phyloP scores from a whole-genome alignment of 2,888 invertebrate genomes.

The Pristionchus japonicus region DNA sequence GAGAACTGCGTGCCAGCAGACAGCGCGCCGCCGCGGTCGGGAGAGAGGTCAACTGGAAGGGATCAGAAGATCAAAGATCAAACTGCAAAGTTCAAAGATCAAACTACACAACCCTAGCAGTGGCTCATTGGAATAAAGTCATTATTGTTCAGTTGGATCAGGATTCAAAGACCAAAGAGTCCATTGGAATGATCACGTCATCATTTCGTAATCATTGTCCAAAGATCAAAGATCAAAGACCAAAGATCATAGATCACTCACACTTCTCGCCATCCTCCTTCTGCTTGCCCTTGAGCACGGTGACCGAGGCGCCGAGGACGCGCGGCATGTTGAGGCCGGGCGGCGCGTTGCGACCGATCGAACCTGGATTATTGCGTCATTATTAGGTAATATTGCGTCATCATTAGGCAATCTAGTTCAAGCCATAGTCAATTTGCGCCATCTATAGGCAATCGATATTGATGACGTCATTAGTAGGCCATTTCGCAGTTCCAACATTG shows the following conservation, averaged over 20 bases:
- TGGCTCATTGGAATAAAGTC: not conserved
- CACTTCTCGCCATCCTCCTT: constrained; percentile 19
- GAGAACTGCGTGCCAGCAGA: not conserved
- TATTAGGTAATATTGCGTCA: too few relatives aligned
- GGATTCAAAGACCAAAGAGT: too few relatives aligned
- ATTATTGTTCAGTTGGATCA: too few relatives aligned
- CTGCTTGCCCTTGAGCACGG: not conserved
- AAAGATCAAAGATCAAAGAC: not conserved
- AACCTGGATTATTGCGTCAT: not conserved
- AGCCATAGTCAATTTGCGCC: too few relatives aligned
- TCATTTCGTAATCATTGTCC: not conserved
- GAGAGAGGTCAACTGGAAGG: not conserved
- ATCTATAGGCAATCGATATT: too few relatives aligned
- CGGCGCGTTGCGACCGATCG: constrained; percentile 25
- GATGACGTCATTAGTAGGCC: too few relatives aligned
- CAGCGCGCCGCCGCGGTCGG: not conserved
- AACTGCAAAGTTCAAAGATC: not conserved
- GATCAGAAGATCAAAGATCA: not conserved
- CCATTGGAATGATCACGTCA: too few relatives aligned
- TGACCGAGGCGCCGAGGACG: not conserved
- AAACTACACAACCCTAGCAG: too few relatives aligned
- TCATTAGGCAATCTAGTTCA: too few relatives aligned
- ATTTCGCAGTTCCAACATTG: too few relatives aligned
- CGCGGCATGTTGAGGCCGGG: constrained; percentile 6
- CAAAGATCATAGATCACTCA: not conserved